Percentiles rank a stretch among this genome's conserved stretches.
Evolutionary conservation across 1,140 invertebrate genomes (phyloP).

Genomic region (Ctenoplectra terminalis): DNA sequence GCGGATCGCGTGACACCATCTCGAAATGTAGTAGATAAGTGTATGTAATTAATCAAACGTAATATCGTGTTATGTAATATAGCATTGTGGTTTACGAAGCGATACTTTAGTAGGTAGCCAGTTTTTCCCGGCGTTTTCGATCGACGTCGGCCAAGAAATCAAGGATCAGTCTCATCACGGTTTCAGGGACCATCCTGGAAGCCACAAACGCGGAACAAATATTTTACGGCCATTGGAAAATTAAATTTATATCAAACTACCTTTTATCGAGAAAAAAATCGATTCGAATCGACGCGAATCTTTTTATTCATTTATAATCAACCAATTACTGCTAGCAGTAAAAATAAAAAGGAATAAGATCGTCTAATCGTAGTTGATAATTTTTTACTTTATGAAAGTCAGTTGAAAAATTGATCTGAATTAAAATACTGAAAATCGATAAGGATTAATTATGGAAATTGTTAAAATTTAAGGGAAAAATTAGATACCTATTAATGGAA

Average conservation of each 20-base stretch:
- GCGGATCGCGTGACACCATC: neutral
- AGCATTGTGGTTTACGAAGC: neutral
- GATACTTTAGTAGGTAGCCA: neutral
- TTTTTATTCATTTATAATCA: no score
- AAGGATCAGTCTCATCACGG: conserved; percentile 64
- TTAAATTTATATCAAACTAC: neutral
- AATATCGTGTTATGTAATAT: neutral
- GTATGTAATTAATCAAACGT: neutral
- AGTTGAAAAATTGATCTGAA: no score
- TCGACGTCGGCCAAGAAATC: conserved; percentile 67
- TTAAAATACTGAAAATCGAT: no score
- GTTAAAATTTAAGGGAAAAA: neutral
- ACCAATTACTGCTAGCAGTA: no score
- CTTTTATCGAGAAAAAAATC: neutral
- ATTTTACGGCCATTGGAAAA: neutral
- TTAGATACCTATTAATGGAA: conserved; percentile 67
- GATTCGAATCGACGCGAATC: no score
- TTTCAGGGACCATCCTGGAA: conserved; percentile 65
- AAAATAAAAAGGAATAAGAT: no score
- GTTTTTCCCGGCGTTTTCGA: conserved; percentile 33
- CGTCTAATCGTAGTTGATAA: no score
- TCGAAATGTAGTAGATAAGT: neutral
- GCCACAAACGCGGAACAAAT: neutral
- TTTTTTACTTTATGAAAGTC: no score
- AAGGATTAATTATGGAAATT: no score